Base-by-base conservation (phyloP, 2,888 invertebrate genomes). In the Choreutis nemorana region DNA sequence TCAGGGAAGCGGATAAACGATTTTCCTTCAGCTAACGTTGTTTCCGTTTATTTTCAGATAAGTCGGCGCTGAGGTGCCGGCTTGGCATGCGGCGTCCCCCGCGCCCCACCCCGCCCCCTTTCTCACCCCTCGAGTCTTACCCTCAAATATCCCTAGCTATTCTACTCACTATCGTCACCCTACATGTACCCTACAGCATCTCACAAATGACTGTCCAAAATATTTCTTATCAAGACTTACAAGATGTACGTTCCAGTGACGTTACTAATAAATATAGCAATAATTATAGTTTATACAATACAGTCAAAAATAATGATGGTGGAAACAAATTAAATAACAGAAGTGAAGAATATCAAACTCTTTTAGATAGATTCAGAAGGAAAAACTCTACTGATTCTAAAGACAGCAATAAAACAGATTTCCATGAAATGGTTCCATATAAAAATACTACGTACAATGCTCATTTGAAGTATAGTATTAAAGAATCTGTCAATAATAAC, bases 81-180 rank as follows among this genome's bases (percentile, higher is more conserved):
- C 68, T 59, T 70, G 77, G 73, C 56, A 77, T 77, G 77, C 70
- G 64, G 72, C 64, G 57, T 48, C 51, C 50, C 52, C 53, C 49
- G 50, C 55, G 48, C 42, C 51, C 42, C 46, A 31, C 50, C 39
- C 44, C 48, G 31, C 48, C 59, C 61, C 58, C 47, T 32, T 42
- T 44, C 50, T 63, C 56, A 61, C 42, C 71, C 68, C 61, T 64
- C 52, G 70, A 55, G 42, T 45, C 56, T n/a, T 40, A 50, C 50
- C 62, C 64, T 62, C 37, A 64, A 53, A 33, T 48, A 51, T 47
- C 37, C 62, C 48, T 44, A 48, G 38, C 15, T 57, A 53, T 51
- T 66, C n/a, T n/a, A 14, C 39, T 49, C 49, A 44, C 64, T 11
- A 29, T 40, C 37, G 24, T 48, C 28, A 44, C 58, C 36, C 44